A percentile compares a stretch with the other conserved stretches of the same genome.
Conservation (phyloP, 2,797 vertebrate species). For the Spheniscus humboldti region DNA sequence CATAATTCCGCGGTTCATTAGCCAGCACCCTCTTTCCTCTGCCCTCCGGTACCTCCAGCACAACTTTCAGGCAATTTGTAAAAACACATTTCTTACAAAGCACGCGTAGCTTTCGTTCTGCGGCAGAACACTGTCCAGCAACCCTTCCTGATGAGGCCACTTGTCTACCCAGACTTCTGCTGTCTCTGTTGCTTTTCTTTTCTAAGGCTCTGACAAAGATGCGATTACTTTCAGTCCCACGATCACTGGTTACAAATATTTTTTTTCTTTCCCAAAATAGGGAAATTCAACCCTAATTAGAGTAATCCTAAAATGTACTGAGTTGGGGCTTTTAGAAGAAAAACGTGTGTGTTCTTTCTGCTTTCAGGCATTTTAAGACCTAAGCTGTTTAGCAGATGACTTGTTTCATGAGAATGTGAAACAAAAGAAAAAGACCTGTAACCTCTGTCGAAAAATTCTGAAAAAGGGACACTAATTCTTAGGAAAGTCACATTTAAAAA, state of each 20-base stretch:
- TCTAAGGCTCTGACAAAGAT: neutral
- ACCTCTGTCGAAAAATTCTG: neutral
- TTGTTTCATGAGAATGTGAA: neutral
- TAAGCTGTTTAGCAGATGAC: conserved; percentile 48
- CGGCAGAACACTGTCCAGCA: neutral
- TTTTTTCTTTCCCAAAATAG: neutral
- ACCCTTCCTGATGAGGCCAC: neutral
- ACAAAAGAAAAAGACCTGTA: neutral
- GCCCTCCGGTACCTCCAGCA: neutral
- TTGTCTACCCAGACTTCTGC: neutral
- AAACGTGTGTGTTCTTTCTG: neutral
- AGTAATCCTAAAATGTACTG: neutral
- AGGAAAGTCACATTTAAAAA: neutral
- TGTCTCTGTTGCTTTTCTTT: neutral
- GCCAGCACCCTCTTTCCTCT: neutral
- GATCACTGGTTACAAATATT: neutral
- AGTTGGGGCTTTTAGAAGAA: neutral
- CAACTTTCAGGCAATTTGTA: neutral
- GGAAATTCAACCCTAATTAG: neutral
- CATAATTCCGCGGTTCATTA: neutral
- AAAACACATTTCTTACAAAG: neutral
- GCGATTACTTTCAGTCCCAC: neutral
- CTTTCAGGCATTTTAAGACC: conserved; percentile 5
- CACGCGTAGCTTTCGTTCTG: neutral
- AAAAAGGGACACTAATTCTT: neutral